phyloP scores from a whole-genome alignment of 2,113 vertebrate species.

The Nansenia antarctica region DNA sequence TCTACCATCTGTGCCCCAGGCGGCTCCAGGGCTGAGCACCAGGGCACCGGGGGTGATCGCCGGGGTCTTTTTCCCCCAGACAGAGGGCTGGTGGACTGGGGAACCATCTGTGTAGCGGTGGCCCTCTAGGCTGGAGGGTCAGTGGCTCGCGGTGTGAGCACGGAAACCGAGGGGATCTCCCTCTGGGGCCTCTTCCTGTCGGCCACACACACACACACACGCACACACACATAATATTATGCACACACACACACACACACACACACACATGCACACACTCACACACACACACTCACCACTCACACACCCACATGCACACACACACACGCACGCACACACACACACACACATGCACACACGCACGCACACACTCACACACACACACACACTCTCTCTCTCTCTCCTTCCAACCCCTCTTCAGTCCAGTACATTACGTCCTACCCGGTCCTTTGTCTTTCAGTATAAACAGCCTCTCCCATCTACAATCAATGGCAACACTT shows the following conservation, averaged over 20 bases:
- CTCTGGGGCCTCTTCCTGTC: slow-evolving; percentile 11
- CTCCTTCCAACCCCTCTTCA: slow-evolving; percentile 1
- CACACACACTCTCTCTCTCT: no score
- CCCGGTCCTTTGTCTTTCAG: slow-evolving; percentile 35
- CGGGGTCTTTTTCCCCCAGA: slow-evolving; percentile 39
- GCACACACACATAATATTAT: slow-evolving; percentile 8
- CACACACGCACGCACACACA: slow-evolving; percentile 9
- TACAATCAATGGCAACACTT: slow-evolving; percentile 53
- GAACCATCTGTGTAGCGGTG: slow-evolving; percentile 68
- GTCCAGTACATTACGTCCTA: slow-evolving; percentile 30
- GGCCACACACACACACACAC: not conserved
- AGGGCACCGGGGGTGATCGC: slow-evolving; percentile 27
- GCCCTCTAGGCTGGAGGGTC: slow-evolving; percentile 59
- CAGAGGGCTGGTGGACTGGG: slow-evolving; percentile 43
- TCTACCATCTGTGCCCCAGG: slow-evolving; percentile 62
- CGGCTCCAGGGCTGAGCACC: slow-evolving; percentile 43
- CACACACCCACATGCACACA: no score
- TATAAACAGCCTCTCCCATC: slow-evolving; percentile 53
- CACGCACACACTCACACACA: no score
- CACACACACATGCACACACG: slow-evolving; percentile 15
- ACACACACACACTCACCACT: no score
- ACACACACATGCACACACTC: slow-evolving; percentile 18
- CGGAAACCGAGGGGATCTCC: slow-evolving; percentile 51
- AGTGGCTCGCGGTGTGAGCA: slow-evolving; percentile 58
- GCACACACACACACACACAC: slow-evolving; percentile 10